Conservation (phyloP, 2,888 invertebrate species). For the Hirtodrosophila alboralis region DNA sequence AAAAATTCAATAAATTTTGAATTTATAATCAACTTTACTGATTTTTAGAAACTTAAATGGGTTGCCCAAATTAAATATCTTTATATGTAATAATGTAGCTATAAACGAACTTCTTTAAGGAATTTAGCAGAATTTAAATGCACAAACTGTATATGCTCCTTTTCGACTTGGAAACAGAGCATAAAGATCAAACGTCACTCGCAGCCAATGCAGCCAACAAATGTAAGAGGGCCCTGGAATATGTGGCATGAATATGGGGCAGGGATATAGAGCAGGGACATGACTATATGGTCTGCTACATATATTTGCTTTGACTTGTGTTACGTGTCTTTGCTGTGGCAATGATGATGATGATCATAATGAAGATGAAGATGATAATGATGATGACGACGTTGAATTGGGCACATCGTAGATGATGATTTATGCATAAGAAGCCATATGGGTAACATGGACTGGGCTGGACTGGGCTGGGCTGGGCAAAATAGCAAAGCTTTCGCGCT, state of each 20-base stretch:
- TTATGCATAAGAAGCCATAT: slow-evolving; percentile 60
- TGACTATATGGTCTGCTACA: slow-evolving; percentile 23
- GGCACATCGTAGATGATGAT: slow-evolving; percentile 53
- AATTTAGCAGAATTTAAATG: too few relatives aligned
- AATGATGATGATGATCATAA: slow-evolving; percentile 11
- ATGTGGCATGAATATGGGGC: slow-evolving; percentile 7
- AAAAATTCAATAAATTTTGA: too few relatives aligned
- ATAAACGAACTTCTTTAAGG: too few relatives aligned
- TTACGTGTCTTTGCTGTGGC: slow-evolving; percentile 13
- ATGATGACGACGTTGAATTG: slow-evolving; percentile 36
- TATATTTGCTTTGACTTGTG: slow-evolving; percentile 36
- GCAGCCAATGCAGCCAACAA: slow-evolving; percentile 21
- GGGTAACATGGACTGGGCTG: background rate
- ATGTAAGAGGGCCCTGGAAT: slow-evolving; percentile 2
- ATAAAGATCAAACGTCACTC: slow-evolving; percentile 37
- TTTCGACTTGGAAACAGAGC: background rate
- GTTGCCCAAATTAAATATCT: too few relatives aligned
- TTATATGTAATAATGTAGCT: too few relatives aligned
- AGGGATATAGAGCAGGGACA: slow-evolving; percentile 22
- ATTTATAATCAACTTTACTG: too few relatives aligned
- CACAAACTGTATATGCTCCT: too few relatives aligned
- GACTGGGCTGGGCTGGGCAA: too few relatives aligned
- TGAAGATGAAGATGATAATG: slow-evolving; percentile 21
- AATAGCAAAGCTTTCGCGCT: slow-evolving; percentile 30
- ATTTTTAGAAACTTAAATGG: too few relatives aligned